A percentile compares a stretch with the other conserved stretches of the same genome.
phyloP scores from a whole-genome alignment of 2,797 vertebrate species.

The Silurus lanzhouensis region DNA sequence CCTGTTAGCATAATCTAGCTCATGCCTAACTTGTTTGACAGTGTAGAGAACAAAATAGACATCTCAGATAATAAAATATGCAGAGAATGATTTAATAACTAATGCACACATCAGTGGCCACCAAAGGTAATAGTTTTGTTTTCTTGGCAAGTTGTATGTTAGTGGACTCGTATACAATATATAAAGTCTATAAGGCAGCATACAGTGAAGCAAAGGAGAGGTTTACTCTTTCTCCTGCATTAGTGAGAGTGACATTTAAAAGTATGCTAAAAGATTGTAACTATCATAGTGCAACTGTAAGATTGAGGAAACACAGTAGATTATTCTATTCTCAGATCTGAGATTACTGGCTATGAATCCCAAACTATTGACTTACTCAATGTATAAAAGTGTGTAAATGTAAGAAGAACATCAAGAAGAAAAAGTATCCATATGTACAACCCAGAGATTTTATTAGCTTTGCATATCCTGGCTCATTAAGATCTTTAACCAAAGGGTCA shows the following conservation, averaged over 20 bases:
- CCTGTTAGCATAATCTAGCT: neutral
- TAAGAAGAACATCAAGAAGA: too few species aligned
- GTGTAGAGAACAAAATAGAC: neutral
- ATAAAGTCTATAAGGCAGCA: neutral
- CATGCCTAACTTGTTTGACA: neutral
- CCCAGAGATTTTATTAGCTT: too few species aligned
- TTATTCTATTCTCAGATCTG: neutral
- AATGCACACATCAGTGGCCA: neutral
- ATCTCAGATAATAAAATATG: neutral
- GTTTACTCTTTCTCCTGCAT: neutral
- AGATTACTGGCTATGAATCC: neutral
- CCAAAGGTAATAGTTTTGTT: neutral
- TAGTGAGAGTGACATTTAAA: neutral
- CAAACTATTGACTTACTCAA: neutral
- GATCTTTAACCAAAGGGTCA: too few species aligned
- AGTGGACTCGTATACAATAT: neutral
- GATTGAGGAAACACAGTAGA: neutral
- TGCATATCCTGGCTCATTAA: too few species aligned
- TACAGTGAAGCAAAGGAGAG: neutral
- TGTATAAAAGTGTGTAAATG: too few species aligned
- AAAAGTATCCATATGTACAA: too few species aligned
- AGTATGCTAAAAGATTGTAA: neutral
- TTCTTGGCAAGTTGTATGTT: neutral
- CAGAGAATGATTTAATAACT: neutral
- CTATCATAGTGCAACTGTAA: neutral